A percentile compares a stretch with the other conserved stretches of the same genome.
phyloP scores from a whole-genome alignment of 2,113 vertebrate genomes.

The Empidonax traillii region DNA sequence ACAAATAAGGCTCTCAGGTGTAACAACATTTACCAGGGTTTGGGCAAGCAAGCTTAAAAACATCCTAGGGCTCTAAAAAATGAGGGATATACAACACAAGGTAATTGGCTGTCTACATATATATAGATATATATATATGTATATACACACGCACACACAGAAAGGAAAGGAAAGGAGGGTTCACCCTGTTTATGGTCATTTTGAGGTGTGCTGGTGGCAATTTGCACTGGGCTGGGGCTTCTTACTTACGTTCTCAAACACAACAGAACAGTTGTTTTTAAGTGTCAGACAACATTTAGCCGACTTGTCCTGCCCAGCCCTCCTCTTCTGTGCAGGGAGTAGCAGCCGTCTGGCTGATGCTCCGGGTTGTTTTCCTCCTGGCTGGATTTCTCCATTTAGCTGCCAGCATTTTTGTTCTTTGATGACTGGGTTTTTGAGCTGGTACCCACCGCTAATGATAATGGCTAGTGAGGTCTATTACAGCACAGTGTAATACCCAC shows the following conservation, averaged over 20 bases:
- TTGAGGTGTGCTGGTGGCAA: not conserved
- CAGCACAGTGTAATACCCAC: not conserved
- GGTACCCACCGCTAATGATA: conserved; percentile 59
- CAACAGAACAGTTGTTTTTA: not conserved
- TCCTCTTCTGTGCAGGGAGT: not conserved
- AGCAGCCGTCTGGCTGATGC: conserved; percentile 50
- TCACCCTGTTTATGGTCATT: not conserved
- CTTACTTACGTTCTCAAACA: not conserved
- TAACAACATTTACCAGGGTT: not conserved
- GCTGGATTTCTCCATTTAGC: conserved; percentile 36
- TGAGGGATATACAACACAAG: not conserved
- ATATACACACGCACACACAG: not conserved
- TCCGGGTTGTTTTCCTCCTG: conserved; percentile 62
- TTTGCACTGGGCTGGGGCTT: not conserved
- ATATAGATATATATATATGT: accelerated
- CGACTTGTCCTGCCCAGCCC: not conserved
- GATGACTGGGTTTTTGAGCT: conserved; percentile 57
- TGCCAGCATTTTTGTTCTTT: conserved; percentile 68
- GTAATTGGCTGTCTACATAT: not conserved
- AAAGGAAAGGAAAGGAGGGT: not conserved
- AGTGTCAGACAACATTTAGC: conserved; percentile 27
- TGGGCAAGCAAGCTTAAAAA: not conserved
- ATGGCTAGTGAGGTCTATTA: conserved; percentile 47
- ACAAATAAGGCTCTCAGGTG: conserved; percentile 34
- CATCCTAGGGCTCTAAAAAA: not conserved